Evolutionary conservation across 1,140 invertebrate species (phyloP).

Genomic region (Drosophila insularis): DNA sequence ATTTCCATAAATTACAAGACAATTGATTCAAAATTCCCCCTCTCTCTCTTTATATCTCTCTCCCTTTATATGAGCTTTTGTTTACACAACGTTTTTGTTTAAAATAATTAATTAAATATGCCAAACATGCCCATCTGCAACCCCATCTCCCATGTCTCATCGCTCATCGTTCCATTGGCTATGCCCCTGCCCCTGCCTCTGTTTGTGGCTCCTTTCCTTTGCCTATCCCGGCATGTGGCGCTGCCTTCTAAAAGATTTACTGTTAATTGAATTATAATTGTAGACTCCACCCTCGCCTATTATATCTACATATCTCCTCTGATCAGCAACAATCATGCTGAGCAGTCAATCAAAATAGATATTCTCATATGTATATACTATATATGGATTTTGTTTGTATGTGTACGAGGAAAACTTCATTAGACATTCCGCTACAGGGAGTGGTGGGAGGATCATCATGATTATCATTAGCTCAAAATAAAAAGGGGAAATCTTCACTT

Average conservation of each 20-base stretch:
- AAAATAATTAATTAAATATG: conserved; percentile 77
- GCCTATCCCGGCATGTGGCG: conserved; percentile 4
- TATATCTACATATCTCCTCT: conserved; percentile 20
- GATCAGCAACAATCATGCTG: conserved; percentile 68
- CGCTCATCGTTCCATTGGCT: conserved; percentile 1
- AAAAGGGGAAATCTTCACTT: not conserved
- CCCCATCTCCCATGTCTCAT: not conserved
- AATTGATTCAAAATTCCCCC: conserved; percentile 28
- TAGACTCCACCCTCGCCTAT: conserved; percentile 28
- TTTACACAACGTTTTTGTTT: conserved; percentile 50
- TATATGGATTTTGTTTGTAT: conserved; percentile 14
- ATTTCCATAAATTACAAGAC: conserved; percentile 69
- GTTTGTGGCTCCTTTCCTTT: not conserved
- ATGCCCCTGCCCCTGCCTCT: not conserved
- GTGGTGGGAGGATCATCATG: conserved; percentile 2
- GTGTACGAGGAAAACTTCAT: conserved; percentile 38
- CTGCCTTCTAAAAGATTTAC: conserved; percentile 49
- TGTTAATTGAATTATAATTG: conserved; percentile 79
- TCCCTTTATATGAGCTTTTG: conserved; percentile 31
- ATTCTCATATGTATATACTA: conserved; percentile 52
- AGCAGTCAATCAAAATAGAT: conserved; percentile 72
- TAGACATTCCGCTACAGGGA: conserved; percentile 42
- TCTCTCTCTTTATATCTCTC: not conserved
- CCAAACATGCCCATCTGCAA: conserved; percentile 49
- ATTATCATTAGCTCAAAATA: not conserved